Conservation (phyloP, 2,797 vertebrate species). For the Coluber constrictor region DNA sequence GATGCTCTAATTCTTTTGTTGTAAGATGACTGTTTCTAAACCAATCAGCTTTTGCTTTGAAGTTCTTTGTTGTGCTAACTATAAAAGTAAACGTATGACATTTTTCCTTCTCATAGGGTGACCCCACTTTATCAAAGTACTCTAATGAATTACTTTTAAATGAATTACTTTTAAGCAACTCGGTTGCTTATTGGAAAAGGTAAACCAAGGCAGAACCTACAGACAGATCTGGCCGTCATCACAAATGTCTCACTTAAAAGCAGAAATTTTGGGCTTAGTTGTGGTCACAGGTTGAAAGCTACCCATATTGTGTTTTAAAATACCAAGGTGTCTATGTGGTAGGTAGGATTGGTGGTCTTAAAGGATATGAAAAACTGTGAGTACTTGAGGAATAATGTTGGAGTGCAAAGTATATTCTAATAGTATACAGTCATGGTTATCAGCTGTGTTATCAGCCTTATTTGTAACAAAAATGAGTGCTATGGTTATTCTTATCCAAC, state of each 20-base stretch:
- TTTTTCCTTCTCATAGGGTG: background rate
- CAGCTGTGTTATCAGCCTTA: background rate
- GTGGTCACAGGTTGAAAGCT: background rate
- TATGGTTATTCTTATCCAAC: background rate
- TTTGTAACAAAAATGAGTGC: background rate
- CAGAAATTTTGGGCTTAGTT: background rate
- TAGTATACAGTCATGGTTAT: background rate
- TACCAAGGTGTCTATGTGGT: background rate
- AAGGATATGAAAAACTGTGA: background rate
- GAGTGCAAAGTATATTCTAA: background rate
- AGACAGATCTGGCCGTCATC: background rate
- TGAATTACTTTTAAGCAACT: no score
- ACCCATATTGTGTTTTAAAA: background rate
- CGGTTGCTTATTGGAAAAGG: no score
- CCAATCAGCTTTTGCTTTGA: background rate
- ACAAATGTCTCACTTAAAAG: background rate
- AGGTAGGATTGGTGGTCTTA: background rate
- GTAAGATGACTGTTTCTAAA: background rate
- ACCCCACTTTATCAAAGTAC: background rate
- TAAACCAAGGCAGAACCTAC: background rate
- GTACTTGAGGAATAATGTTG: background rate
- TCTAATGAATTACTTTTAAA: background rate
- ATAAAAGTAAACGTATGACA: background rate
- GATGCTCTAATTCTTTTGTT: background rate
- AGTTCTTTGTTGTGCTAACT: background rate